Percentiles rank a stretch among this genome's conserved stretches.
phyloP scores from a whole-genome alignment of 2,888 invertebrate species.

The Drosophila falleni region DNA sequence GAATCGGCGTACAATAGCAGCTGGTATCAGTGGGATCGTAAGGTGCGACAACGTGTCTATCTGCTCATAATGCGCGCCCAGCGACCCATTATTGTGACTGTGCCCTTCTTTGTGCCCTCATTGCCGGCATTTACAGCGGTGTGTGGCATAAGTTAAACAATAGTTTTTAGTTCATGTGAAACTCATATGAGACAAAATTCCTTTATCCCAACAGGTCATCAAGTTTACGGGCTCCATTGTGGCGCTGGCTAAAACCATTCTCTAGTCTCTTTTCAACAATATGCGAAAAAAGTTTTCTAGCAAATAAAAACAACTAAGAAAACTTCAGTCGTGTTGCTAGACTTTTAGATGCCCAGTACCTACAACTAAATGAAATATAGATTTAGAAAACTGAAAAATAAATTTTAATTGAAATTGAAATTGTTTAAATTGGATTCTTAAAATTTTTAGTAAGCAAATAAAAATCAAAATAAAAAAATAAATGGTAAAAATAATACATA shows the following conservation, averaged over 20 bases:
- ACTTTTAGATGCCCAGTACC: background rate
- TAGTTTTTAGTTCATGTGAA: background rate
- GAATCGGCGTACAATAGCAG: slow-evolving; percentile 65
- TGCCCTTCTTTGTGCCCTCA: slow-evolving; percentile 65
- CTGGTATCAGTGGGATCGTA: slow-evolving; percentile 64
- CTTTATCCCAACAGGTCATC: slow-evolving; percentile 50
- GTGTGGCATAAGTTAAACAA: slow-evolving; percentile 9
- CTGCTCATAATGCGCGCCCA: slow-evolving; percentile 63
- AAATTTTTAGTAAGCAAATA: no score
- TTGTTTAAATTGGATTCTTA: no score
- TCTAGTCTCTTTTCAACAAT: slow-evolving; percentile 31
- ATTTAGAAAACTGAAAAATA: no score
- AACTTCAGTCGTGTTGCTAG: background rate
- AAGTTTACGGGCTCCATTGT: slow-evolving; percentile 77
- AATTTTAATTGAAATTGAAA: no score
- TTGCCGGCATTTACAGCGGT: slow-evolving; percentile 57
- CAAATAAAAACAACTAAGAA: background rate
- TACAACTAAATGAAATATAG: background rate
- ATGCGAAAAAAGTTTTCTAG: background rate
- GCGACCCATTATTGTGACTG: slow-evolving; percentile 55
- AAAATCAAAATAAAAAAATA: no score
- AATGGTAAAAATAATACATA: no score
- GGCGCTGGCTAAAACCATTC: slow-evolving; percentile 71
- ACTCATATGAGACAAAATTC: background rate
- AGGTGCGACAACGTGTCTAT: slow-evolving; percentile 56